phyloP scores from a whole-genome alignment of 2,888 invertebrate species.

The Lepas anatifera region DNA sequence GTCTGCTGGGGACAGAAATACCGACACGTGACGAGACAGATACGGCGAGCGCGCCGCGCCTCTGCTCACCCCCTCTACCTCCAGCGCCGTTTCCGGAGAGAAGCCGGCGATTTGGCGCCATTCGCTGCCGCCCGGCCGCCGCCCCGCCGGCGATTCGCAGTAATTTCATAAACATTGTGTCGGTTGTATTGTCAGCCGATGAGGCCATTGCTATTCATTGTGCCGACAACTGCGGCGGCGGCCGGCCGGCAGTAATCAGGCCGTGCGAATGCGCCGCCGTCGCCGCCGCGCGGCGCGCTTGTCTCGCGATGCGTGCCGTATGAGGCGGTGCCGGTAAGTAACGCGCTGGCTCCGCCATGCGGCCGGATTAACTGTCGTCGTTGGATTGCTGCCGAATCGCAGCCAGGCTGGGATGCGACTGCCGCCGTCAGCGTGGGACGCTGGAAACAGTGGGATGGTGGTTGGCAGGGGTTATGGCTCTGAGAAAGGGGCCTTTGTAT shows the following conservation, averaged over 20 bases:
- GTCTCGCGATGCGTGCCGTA: not conserved
- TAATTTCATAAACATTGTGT: conserved; percentile 9
- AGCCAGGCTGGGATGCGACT: too few species aligned
- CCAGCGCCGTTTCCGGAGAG: too few species aligned
- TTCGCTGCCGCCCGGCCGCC: not conserved
- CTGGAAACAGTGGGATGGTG: too few species aligned
- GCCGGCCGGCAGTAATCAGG: not conserved
- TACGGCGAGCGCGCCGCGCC: too few species aligned
- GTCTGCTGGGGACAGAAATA: too few species aligned
- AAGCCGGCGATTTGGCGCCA: not conserved
- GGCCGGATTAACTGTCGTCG: not conserved
- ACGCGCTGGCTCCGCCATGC: not conserved
- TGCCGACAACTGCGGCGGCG: not conserved
- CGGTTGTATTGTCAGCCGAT: not conserved
- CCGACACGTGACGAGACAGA: too few species aligned
- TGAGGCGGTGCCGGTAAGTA: not conserved
- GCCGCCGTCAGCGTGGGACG: too few species aligned
- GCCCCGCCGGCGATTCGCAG: not conserved
- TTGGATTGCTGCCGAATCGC: too few species aligned
- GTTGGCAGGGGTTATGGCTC: too few species aligned
- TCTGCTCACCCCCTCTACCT: too few species aligned
- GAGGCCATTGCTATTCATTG: conserved; percentile 7
- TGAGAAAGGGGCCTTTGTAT: too few species aligned
- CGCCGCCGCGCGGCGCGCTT: not conserved
- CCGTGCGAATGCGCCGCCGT: not conserved